Evolutionary conservation across 2,797 vertebrate species (phyloP).

Genomic region (Enteromius fasciolatus): DNA sequence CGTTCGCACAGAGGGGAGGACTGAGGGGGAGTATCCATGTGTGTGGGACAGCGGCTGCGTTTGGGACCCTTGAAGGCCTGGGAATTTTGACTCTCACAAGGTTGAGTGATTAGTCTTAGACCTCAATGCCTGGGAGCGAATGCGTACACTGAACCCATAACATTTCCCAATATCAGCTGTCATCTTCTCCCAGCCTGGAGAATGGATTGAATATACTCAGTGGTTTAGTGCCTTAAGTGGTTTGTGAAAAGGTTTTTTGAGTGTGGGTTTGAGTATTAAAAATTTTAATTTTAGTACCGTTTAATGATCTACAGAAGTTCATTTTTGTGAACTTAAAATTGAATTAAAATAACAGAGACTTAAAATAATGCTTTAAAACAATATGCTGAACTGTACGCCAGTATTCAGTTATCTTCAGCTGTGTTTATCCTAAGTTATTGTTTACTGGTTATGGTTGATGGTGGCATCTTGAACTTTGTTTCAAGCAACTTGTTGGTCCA

Average conservation of each 20-base stretch:
- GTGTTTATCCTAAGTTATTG: not conserved
- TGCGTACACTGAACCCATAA: constrained; percentile 4
- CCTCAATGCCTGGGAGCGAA: constrained; percentile 37
- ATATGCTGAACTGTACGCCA: not conserved
- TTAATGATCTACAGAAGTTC: not conserved
- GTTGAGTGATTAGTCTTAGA: constrained; percentile 65
- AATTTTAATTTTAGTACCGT: not conserved
- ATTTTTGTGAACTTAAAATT: not conserved
- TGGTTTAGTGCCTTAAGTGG: constrained; percentile 4
- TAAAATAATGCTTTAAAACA: not conserved
- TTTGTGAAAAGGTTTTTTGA: constrained; percentile 1
- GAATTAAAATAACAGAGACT: not conserved
- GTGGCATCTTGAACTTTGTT: not conserved
- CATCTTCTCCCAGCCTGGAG: constrained; percentile 19
- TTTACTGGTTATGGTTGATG: not conserved
- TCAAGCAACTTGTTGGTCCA: too few relatives aligned
- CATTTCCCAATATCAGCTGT: constrained; percentile 30
- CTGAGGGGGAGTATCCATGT: constrained; percentile 70
- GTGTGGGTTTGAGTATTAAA: not conserved
- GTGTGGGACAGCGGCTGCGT: constrained; percentile 37
- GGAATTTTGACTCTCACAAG: constrained; percentile 60
- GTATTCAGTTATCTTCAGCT: not conserved
- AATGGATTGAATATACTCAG: constrained; percentile 25
- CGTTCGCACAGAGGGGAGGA: constrained; percentile 77
- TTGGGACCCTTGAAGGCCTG: constrained; percentile 39